phyloP scores from a whole-genome alignment of 2,113 vertebrate genomes.

The Ictalurus punctatus region DNA sequence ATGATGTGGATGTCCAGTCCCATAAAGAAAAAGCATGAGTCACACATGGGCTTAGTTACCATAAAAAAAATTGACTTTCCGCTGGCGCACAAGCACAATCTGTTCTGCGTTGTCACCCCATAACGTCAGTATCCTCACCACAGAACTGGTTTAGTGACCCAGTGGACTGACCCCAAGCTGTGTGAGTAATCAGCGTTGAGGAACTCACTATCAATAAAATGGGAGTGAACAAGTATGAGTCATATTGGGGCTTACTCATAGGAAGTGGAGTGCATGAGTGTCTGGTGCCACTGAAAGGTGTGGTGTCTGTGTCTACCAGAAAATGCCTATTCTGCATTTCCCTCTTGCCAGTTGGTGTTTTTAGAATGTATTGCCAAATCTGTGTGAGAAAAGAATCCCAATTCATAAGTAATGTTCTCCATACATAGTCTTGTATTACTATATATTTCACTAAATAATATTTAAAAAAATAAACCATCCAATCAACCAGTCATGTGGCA shows the following conservation, averaged over 20 bases:
- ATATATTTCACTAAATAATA: not conserved
- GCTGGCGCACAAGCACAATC: not conserved
- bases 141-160: conserved; percentile 24
- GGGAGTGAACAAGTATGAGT: conserved; percentile 22
- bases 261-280: conserved; percentile 18
- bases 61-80: not conserved
- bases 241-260: conserved; percentile 27
- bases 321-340: not conserved
- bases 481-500: not conserved
- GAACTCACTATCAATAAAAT: conserved; percentile 24
- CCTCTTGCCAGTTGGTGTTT: not conserved
- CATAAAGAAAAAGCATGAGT: conserved; percentile 25
- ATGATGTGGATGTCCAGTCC: not conserved
- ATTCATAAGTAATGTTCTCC: not conserved
- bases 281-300: conserved; percentile 33
- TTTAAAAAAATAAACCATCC: not conserved
- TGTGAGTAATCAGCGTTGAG: conserved; percentile 4
- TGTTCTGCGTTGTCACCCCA: not conserved
- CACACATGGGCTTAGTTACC: conserved; percentile 13
- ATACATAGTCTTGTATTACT: not conserved
- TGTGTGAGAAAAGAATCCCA: not conserved
- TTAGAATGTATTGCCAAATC: not conserved
- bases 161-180: conserved; percentile 20
- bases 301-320: conserved; percentile 12
- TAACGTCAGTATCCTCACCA: not conserved